Conservation (phyloP, 1,140 invertebrate genomes). For the Caerostris extrusa region DNA sequence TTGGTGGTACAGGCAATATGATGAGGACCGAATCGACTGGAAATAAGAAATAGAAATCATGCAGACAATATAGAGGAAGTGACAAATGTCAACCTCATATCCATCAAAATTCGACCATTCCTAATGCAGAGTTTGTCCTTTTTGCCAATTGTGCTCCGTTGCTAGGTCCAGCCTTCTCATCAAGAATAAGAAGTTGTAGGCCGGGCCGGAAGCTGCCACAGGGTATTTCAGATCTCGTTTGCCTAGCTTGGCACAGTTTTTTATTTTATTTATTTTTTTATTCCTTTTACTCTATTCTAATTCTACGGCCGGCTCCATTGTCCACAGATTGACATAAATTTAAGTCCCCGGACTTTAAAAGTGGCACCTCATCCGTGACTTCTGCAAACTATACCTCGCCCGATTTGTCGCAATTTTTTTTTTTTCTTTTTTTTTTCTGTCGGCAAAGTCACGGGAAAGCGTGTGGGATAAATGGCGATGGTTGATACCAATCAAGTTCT, state of each 20-base stretch:
- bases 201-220: neutral
- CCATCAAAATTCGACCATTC: constrained; percentile 41
- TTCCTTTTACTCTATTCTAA: neutral
- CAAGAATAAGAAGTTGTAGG: constrained; percentile 15
- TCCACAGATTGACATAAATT: constrained; percentile 41
- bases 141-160: constrained; percentile 4
- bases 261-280: neutral
- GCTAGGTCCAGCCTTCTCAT: neutral
- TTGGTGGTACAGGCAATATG: neutral
- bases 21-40: neutral
- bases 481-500: neutral
- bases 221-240: too few species aligned
- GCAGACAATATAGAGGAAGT: constrained; percentile 45
- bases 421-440: neutral
- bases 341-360: neutral
- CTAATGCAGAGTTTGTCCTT: constrained; percentile 5
- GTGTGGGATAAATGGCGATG: neutral
- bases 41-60: neutral
- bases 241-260: neutral
- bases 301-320: constrained; percentile 9
- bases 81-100: constrained; percentile 17
- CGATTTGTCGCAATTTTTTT: neutral
- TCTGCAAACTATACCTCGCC: neutral
- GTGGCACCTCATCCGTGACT: constrained; percentile 25
- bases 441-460: neutral